These are phyloP conservation scores for Ptilorrhoa leucosticta DNA, from an alignment of 2,113 vertebrate genomes.

Conservation along the genomic window DNA sequence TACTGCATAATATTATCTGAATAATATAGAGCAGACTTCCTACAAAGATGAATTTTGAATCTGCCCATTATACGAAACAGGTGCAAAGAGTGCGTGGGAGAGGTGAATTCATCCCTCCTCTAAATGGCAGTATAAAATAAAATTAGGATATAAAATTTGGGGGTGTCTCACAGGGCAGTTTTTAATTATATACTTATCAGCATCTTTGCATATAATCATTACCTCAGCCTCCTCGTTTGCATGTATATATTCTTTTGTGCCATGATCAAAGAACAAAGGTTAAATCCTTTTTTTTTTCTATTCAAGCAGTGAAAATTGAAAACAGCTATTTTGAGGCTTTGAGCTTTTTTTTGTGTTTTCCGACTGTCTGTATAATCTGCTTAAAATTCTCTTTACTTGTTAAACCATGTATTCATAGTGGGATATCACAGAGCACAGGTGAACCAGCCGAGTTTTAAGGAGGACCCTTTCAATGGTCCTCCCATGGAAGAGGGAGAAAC, in stretches of 20 bases:
- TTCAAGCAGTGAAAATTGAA: slow-evolving; percentile 51
- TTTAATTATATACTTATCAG: slow-evolving; percentile 60
- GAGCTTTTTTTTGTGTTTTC: not conserved
- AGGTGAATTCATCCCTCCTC: slow-evolving; percentile 44
- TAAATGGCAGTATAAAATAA: slow-evolving; percentile 51
- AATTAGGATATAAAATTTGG: slow-evolving; percentile 57
- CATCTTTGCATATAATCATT: slow-evolving; percentile 62
- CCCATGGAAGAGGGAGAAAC: not conserved
- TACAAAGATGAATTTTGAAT: slow-evolving; percentile 5
- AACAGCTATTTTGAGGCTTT: slow-evolving; percentile 36
- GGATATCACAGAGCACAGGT: not conserved
- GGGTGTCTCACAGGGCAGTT: slow-evolving; percentile 44
- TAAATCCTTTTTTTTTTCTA: slow-evolving; percentile 50
- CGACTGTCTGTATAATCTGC: slow-evolving; percentile 8
- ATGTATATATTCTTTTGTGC: slow-evolving; percentile 52
- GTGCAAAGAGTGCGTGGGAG: slow-evolving; percentile 49
- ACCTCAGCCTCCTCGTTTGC: slow-evolving; percentile 48
- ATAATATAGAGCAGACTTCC: slow-evolving; percentile 6
- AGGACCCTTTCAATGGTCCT: not conserved
- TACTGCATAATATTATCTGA: slow-evolving; percentile 29
- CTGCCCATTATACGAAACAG: slow-evolving; percentile 20
- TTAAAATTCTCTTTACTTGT: slow-evolving; percentile 11
- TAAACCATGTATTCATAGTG: not conserved
- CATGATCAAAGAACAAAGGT: slow-evolving; percentile 64
- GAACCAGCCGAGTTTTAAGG: not conserved